Conservation (phyloP, 2,888 invertebrate species). For the Lepetodrilus schrolli region DNA sequence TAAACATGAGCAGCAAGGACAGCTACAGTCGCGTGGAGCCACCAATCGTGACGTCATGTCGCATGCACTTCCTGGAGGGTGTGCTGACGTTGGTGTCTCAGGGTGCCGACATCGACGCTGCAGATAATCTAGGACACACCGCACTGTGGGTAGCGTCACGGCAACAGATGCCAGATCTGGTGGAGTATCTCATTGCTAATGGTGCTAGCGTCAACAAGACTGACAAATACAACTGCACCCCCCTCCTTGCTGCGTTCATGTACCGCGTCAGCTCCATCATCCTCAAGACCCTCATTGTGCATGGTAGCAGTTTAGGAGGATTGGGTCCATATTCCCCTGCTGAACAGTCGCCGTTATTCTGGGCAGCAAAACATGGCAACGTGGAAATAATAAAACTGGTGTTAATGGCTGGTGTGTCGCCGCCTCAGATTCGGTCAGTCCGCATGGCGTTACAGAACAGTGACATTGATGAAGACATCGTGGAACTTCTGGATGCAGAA, state of each 20-base stretch:
- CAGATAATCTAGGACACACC: constrained; percentile 66
- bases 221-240: constrained; percentile 70
- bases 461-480: constrained; percentile 51
- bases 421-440: constrained; percentile 61
- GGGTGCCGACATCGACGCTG: constrained; percentile 70
- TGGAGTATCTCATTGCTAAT: constrained; percentile 63
- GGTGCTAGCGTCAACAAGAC: constrained; percentile 71
- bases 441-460: constrained; percentile 55
- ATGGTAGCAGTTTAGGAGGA: constrained; percentile 64
- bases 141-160: constrained; percentile 66
- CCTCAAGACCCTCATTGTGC: constrained; percentile 61
- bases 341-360: constrained; percentile 64
- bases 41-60: constrained; percentile 74
- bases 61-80: constrained; percentile 71
- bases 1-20: constrained; percentile 73
- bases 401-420: constrained; percentile 58
- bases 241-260: constrained; percentile 65
- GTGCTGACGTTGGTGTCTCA: constrained; percentile 65
- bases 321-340: constrained; percentile 56
- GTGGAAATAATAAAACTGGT: constrained; percentile 62
- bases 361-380: constrained; percentile 65
- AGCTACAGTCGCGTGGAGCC: constrained; percentile 72
- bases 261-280: constrained; percentile 66
- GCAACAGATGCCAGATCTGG: constrained; percentile 64
- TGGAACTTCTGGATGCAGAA: constrained; percentile 56